Evolutionary conservation across 2,113 vertebrate genomes (phyloP).

Genomic region (Pica pica): DNA sequence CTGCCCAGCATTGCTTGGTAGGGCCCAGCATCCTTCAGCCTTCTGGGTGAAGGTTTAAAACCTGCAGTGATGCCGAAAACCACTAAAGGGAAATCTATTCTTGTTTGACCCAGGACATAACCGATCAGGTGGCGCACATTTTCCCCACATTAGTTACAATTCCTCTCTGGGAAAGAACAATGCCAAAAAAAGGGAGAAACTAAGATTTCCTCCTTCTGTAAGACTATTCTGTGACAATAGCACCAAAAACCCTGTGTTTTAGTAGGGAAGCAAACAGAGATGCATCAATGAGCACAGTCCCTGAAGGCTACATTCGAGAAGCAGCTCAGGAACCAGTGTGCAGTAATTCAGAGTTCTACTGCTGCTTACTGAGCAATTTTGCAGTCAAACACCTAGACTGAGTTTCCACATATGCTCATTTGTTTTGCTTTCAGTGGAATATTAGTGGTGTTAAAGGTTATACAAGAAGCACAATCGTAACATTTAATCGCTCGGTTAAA

Average conservation of each 20-base stretch:
- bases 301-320: neutral
- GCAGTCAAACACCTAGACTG: neutral
- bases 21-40: neutral
- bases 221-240: neutral
- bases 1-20: neutral
- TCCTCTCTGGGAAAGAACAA: neutral
- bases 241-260: neutral
- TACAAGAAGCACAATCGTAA: neutral
- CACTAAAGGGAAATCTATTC: neutral
- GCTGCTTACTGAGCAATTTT: neutral
- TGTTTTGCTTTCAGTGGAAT: neutral
- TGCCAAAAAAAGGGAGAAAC: neutral
- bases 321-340: neutral
- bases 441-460: conserved; percentile 23
- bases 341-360: neutral
- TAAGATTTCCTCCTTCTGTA: neutral
- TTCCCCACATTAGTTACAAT: neutral
- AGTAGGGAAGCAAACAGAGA: neutral
- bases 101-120: neutral
- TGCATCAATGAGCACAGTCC: neutral
- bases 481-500: neutral
- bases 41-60: neutral
- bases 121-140: neutral
- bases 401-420: neutral
- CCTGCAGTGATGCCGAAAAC: neutral